phyloP scores from a whole-genome alignment of 2,113 vertebrate genomes.

The Nettapus auritus region DNA sequence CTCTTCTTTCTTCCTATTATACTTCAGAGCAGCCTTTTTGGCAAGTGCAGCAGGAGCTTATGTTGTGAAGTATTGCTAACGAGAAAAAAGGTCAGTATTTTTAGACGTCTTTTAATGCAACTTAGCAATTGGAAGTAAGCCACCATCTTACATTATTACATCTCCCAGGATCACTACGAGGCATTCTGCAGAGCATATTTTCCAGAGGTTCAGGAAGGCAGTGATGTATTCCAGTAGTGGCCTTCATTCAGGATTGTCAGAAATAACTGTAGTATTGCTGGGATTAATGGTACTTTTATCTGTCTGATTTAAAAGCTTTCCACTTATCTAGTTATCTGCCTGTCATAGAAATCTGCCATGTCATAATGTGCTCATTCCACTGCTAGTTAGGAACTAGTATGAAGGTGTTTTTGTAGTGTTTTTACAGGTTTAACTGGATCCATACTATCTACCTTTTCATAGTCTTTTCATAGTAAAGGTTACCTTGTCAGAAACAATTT shows the following conservation, averaged over 20 bases:
- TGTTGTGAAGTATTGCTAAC: background rate
- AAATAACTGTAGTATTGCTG: background rate
- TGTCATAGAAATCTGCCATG: background rate
- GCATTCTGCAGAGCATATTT: background rate
- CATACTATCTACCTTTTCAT: background rate
- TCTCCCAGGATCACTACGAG: background rate
- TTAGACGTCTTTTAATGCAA: background rate
- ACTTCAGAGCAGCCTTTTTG: background rate
- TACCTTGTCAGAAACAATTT: background rate
- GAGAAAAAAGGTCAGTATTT: background rate
- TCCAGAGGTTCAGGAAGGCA: background rate
- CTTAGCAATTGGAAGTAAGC: background rate
- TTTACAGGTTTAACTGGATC: background rate
- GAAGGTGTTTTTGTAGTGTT: background rate
- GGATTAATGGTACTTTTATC: slow-evolving; percentile 11
- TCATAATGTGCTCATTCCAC: background rate
- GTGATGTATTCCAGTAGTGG: background rate
- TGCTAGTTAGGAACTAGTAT: background rate
- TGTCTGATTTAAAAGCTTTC: background rate
- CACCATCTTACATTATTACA: background rate
- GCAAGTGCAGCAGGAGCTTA: background rate
- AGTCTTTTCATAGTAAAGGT: background rate
- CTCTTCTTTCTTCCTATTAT: background rate
- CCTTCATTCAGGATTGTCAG: background rate
- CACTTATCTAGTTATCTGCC: background rate